Evolutionary conservation across 1,140 invertebrate species (phyloP), one percentile per base, ranked within the genome.

Genomic region (Drosophila bocki): DNA sequence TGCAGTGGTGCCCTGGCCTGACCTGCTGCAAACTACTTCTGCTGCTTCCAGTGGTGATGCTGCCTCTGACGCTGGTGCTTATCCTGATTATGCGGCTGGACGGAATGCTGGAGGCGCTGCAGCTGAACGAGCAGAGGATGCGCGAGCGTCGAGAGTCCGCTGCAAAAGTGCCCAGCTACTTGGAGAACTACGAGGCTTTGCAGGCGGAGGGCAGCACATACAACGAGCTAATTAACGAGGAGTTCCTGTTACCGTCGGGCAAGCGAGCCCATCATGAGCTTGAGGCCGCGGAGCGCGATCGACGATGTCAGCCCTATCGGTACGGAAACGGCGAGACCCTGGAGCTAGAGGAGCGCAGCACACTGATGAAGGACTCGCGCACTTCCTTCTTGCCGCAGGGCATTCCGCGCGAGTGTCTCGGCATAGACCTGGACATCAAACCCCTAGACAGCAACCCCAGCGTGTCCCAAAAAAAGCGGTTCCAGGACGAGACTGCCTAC

Each of bases 1-100:
- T 93, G n/a, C 92, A 93, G 53, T 93, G 92, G 92, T 93, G 92
- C 83, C 91, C 92, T 7, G 91, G 91, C 35, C 59, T 91, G 65
- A 92, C 86, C 15, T 93, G 91, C 57, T 91, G 85, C 57, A 93
- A 92, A 91, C 41, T 92, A 48, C 72, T 92, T 17, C 70, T 93
- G 53, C 60, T 93, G 45, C 65, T 93, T 91, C 91, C 92, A 91
- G 91, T 92, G 54, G 75, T 92, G 17, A 82, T 93, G 88, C 74
- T 93, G 79, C 92, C 92, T 13, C 57, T 93, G 68, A 91, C 88
- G 32, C 64, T 93, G 70, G 78, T 92, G 42, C 68, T 93, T n/a
- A 64, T 93, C 50, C 79, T 92, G 53, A 78, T 93, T 9, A 76
- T 91, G 70, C 91, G 91, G 26, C 78, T 93, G 65, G 91, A 93